phyloP scores from a whole-genome alignment of 2,113 vertebrate species.

The zebrafish (Danio rerio) region DNA sequence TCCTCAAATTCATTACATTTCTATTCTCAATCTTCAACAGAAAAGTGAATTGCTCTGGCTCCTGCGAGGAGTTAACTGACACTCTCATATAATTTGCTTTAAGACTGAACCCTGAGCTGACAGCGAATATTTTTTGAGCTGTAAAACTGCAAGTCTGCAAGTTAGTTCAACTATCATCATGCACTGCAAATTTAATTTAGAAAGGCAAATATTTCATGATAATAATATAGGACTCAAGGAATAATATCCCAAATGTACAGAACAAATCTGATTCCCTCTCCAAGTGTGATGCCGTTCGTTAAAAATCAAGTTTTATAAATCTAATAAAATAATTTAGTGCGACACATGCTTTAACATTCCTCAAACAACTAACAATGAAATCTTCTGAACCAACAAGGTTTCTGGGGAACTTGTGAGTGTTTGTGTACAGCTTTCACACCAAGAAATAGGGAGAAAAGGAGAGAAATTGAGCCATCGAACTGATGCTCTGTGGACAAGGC shows the following conservation, averaged over 20 bases:
- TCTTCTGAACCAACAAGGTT: not conserved
- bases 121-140: too few species aligned
- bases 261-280: not conserved
- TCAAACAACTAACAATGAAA: slow-evolving; percentile 18
- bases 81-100: too few species aligned
- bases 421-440: slow-evolving; percentile 28
- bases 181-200: not conserved
- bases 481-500: slow-evolving; percentile 5
- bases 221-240: not conserved
- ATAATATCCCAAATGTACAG: not conserved
- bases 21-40: too few species aligned
- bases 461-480: not conserved
- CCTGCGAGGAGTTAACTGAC: too few species aligned
- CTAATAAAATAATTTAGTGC: not conserved
- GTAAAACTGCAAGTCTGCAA: too few species aligned
- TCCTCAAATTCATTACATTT: too few species aligned
- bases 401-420: slow-evolving; percentile 5
- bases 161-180: too few species aligned
- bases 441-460: slow-evolving; percentile 31
- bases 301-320: slow-evolving; percentile 15
- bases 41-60: too few species aligned
- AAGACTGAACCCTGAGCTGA: too few species aligned
- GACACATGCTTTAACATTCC: not conserved
- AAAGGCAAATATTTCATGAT: slow-evolving; percentile 36
- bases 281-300: not conserved